Evolutionary conservation across 2,888 invertebrate genomes (phyloP).

Genomic region (Hyppa rectilinea): DNA sequence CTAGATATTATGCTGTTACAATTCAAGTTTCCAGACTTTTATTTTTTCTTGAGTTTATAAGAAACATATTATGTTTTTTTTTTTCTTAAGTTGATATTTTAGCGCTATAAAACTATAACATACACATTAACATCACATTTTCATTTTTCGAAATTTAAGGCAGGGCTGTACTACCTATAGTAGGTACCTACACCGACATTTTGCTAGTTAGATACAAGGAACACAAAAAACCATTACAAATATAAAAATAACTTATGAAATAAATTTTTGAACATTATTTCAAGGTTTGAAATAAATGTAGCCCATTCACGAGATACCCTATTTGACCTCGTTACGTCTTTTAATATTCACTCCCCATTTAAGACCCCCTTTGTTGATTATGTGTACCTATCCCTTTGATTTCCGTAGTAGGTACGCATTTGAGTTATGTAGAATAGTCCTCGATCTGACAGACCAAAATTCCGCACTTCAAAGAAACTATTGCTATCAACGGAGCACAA

Average conservation of each 20-base stretch:
- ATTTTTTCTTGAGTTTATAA: background rate
- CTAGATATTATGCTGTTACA: background rate
- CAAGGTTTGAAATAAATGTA: slow-evolving; percentile 18
- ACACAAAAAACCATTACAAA: too few species aligned
- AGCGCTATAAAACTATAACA: background rate
- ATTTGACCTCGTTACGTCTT: slow-evolving; percentile 44
- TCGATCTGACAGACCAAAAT: background rate
- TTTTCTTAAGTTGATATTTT: background rate
- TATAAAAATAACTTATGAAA: background rate
- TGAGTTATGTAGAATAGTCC: background rate
- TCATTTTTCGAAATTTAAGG: too few species aligned
- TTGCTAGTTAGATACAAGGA: too few species aligned
- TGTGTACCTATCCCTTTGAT: too few species aligned
- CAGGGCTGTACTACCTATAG: too few species aligned
- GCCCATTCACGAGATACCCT: slow-evolving; percentile 14
- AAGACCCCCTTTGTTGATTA: slow-evolving; percentile 11
- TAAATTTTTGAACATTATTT: background rate
- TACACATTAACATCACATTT: too few species aligned
- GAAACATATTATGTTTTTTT: background rate
- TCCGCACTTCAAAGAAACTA: background rate
- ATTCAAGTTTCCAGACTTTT: background rate
- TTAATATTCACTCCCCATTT: slow-evolving; percentile 25
- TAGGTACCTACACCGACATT: too few species aligned
- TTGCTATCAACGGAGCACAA: too few species aligned
- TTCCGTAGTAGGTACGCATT: too few species aligned